phyloP scores from a whole-genome alignment of 2,888 invertebrate genomes.

The Rhagonycha fulva region DNA sequence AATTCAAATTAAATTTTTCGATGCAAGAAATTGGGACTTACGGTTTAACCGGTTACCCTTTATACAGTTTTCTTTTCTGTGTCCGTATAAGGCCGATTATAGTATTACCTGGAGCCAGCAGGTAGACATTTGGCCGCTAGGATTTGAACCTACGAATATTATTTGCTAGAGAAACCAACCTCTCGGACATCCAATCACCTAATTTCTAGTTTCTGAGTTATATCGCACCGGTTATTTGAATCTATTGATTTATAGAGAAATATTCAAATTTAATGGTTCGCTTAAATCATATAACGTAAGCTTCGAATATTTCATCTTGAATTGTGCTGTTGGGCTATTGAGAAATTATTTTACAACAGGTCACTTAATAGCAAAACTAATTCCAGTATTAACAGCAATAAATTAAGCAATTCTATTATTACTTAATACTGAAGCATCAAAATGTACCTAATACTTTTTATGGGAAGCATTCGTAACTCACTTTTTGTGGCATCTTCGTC shows the following conservation, averaged over 20 bases:
- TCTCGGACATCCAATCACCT: neutral
- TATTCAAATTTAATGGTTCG: neutral
- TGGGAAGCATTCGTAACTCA: neutral
- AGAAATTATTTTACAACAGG: neutral
- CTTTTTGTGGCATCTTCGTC: neutral
- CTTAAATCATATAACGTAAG: neutral
- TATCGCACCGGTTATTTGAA: neutral
- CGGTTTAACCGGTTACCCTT: neutral
- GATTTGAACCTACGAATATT: too few relatives aligned
- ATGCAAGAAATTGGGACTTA: neutral
- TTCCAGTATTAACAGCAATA: neutral
- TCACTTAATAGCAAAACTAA: too few relatives aligned
- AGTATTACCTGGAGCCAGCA: too few relatives aligned
- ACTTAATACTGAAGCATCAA: neutral
- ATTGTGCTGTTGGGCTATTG: neutral
- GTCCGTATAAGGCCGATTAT: too few relatives aligned
- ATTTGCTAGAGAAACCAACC: too few relatives aligned
- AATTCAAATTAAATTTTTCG: neutral
- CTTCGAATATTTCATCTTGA: neutral
- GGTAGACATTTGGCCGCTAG: too few relatives aligned
- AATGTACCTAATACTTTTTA: neutral
- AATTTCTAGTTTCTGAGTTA: neutral
- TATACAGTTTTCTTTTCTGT: too few relatives aligned
- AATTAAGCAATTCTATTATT: neutral
- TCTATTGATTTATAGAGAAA: neutral